Percentiles rank a stretch among this genome's conserved stretches.
phyloP scores from a whole-genome alignment of 2,888 invertebrate species.

The Cosmopolites sordidus region DNA sequence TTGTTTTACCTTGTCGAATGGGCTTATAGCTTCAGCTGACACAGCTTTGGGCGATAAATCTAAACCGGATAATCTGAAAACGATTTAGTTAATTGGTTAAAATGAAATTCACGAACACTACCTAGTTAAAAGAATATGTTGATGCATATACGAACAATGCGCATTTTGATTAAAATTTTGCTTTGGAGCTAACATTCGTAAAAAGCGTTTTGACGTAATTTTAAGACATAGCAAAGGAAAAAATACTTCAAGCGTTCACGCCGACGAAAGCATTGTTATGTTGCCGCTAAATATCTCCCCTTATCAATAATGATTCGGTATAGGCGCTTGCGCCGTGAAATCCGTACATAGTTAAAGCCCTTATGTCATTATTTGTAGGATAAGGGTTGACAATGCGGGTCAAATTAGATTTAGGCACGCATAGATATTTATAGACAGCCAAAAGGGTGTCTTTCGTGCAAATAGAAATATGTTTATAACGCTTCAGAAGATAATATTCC shows the following conservation, averaged over 20 bases:
- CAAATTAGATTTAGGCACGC: neutral
- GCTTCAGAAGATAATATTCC: too few species aligned
- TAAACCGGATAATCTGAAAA: constrained; percentile 41
- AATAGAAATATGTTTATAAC: neutral
- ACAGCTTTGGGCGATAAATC: constrained; percentile 40
- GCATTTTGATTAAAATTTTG: constrained; percentile 39
- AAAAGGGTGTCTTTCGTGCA: neutral
- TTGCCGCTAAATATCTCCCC: constrained; percentile 10
- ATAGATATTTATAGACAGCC: neutral
- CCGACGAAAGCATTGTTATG: constrained; percentile 28
- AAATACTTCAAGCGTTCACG: constrained; percentile 25
- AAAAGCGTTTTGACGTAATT: constrained; percentile 10
- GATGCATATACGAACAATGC: constrained; percentile 47
- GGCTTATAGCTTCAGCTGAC: constrained; percentile 35
- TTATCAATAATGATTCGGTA: constrained; percentile 21
- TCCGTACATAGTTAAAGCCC: neutral
- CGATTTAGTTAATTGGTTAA: neutral
- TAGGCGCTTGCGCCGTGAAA: constrained; percentile 9
- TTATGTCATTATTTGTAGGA: constrained; percentile 3
- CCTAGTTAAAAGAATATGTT: constrained; percentile 48
- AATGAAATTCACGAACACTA: constrained; percentile 26
- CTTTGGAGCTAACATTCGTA: constrained; percentile 41
- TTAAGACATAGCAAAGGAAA: constrained; percentile 33
- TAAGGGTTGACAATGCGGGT: constrained; percentile 5
- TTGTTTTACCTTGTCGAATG: constrained; percentile 43